Evolutionary conservation across 2,113 vertebrate genomes (phyloP).

Genomic region (Patagioenas fasciata): DNA sequence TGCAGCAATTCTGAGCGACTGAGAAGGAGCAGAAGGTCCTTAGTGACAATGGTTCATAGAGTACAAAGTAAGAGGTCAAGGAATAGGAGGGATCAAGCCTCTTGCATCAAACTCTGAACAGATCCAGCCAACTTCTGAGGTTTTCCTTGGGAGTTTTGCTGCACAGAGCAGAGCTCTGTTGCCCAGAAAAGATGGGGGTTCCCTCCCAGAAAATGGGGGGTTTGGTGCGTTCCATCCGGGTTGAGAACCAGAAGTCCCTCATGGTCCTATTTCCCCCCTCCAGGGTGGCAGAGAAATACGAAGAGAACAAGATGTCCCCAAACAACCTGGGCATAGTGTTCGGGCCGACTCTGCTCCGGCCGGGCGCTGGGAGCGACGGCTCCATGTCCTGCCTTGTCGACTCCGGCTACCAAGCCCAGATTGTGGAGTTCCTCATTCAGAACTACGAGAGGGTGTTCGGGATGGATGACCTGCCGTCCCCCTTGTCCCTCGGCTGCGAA

Average conservation of each 20-base stretch:
- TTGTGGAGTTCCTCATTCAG: slow-evolving; percentile 89
- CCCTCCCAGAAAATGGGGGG: neutral
- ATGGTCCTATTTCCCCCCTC: neutral
- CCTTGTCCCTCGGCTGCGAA: neutral
- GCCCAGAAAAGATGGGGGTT: neutral
- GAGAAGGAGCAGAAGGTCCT: neutral
- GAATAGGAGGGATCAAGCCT: fast-evolving
- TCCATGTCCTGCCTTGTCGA: slow-evolving; percentile 84
- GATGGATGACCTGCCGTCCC: slow-evolving; percentile 57
- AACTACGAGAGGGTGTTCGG: slow-evolving; percentile 83
- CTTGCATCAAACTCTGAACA: neutral
- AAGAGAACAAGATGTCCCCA: slow-evolving; percentile 93
- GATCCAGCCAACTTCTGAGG: neutral
- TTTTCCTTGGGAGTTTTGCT: neutral
- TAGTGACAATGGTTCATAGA: neutral
- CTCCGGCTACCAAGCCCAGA: slow-evolving; percentile 84
- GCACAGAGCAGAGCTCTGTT: neutral
- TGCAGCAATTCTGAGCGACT: neutral
- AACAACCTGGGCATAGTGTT: slow-evolving; percentile 94
- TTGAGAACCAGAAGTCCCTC: neutral
- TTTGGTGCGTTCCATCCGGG: neutral
- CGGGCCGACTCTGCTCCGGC: slow-evolving; percentile 88
- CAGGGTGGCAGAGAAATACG: slow-evolving; percentile 84
- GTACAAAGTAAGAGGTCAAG: neutral
- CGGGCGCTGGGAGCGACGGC: slow-evolving; percentile 68